Conservation (phyloP, 2,888 invertebrate genomes). For the Hololepta plana region DNA sequence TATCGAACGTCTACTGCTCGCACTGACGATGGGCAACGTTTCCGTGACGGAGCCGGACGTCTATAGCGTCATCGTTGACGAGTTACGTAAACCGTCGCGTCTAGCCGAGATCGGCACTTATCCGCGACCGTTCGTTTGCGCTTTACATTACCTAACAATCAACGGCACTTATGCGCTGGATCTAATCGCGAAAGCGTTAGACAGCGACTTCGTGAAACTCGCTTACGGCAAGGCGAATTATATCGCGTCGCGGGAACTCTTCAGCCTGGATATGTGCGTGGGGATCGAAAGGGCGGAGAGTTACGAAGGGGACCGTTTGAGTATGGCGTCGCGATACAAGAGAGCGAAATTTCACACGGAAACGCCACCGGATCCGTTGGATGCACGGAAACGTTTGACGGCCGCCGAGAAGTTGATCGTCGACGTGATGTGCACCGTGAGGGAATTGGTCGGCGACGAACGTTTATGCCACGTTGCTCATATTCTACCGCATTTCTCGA, state of each 20-base stretch:
- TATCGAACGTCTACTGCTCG: slow-evolving; percentile 48
- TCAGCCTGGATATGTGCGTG: slow-evolving; percentile 40
- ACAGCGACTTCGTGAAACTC: slow-evolving; percentile 34
- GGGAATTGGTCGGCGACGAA: slow-evolving; percentile 30
- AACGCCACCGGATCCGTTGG: slow-evolving; percentile 36
- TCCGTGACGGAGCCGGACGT: slow-evolving; percentile 27
- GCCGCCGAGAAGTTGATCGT: slow-evolving; percentile 39
- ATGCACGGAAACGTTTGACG: no score
- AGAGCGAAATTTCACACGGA: slow-evolving; percentile 41
- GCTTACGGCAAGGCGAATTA: slow-evolving; percentile 30
- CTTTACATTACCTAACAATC: slow-evolving; percentile 40
- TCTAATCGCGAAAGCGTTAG: slow-evolving; percentile 37
- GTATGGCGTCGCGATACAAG: slow-evolving; percentile 26
- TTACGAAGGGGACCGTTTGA: slow-evolving; percentile 36
- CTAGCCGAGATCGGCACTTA: slow-evolving; percentile 35
- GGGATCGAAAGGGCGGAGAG: slow-evolving; percentile 42
- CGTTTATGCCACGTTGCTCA: slow-evolving; percentile 34
- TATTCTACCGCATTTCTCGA: slow-evolving; percentile 48
- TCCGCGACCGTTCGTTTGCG: slow-evolving; percentile 40
- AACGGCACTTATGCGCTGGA: slow-evolving; percentile 37
- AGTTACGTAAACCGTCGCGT: slow-evolving; percentile 34
- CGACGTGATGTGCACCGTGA: slow-evolving; percentile 33
- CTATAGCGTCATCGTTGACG: slow-evolving; percentile 25
- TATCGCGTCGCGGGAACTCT: slow-evolving; percentile 32
- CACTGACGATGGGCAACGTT: slow-evolving; percentile 38